phyloP scores from a whole-genome alignment of 2,888 invertebrate genomes.

The Drosophila kambysellisi region DNA sequence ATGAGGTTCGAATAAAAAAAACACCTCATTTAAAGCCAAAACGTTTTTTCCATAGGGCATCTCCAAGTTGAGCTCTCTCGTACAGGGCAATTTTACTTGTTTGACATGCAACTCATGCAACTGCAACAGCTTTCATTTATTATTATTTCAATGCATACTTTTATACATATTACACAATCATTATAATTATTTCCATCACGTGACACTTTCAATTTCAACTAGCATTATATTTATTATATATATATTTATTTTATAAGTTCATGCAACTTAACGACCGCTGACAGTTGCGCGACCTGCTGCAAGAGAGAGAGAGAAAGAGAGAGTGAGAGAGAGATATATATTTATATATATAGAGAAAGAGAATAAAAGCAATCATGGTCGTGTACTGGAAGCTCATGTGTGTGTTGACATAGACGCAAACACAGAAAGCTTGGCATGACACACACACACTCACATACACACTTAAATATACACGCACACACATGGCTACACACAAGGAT shows the following conservation, averaged over 20 bases:
- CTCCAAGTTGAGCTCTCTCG: neutral
- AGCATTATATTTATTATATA: neutral
- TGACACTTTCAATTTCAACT: neutral
- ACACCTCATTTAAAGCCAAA: neutral
- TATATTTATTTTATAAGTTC: conserved; percentile 16
- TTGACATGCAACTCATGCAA: neutral
- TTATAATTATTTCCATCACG: conserved; percentile 2
- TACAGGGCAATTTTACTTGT: neutral
- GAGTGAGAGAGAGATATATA: conserved; percentile 8
- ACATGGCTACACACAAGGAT: conserved; percentile 13
- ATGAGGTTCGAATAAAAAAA: neutral
- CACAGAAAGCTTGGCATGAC: conserved; percentile 40
- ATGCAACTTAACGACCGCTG: conserved; percentile 63
- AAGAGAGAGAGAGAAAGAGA: conserved; percentile 16
- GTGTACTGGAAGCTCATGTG: conserved; percentile 78
- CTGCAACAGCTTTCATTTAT: neutral
- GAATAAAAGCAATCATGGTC: conserved; percentile 74
- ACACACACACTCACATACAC: conserved; percentile 17
- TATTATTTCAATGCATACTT: neutral
- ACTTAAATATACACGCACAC: conserved; percentile 18
- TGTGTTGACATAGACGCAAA: conserved; percentile 72
- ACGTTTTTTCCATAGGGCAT: neutral
- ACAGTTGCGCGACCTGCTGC: conserved; percentile 59
- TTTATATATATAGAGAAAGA: conserved; percentile 36
- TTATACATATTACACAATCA: conserved; percentile 1